A percentile compares a stretch with the other conserved stretches of the same genome.
Evolutionary conservation across 1,140 invertebrate species (phyloP).

Genomic region (Leptoteleia sp.): DNA sequence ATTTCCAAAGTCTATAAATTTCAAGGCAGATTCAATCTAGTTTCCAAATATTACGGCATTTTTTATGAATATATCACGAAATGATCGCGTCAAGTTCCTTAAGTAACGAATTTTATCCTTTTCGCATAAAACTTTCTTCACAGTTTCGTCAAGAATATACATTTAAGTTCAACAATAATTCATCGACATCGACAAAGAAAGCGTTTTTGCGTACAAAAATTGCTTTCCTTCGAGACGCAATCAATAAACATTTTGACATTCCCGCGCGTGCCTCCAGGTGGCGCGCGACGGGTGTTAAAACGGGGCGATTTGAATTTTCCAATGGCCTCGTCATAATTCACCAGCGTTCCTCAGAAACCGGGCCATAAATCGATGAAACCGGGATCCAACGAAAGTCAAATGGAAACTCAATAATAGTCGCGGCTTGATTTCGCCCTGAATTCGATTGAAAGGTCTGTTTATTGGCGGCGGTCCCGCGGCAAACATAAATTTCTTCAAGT

Average conservation of each 20-base stretch:
- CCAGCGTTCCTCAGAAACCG: slow-evolving; percentile 10
- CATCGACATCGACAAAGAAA: not conserved
- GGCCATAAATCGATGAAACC: slow-evolving; percentile 34
- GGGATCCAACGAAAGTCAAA: slow-evolving; percentile 71
- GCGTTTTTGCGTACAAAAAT: not conserved
- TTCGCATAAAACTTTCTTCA: too few species aligned
- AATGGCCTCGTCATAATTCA: slow-evolving; percentile 37
- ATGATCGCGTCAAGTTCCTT: too few species aligned
- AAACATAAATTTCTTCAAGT: slow-evolving; percentile 69
- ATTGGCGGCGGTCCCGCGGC: slow-evolving; percentile 36
- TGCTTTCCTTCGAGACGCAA: not conserved
- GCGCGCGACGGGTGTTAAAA: slow-evolving; percentile 3
- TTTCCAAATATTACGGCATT: too few species aligned
- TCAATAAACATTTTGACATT: not conserved
- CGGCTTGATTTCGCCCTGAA: slow-evolving; percentile 35
- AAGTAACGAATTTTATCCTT: too few species aligned
- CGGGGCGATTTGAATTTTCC: slow-evolving; percentile 7
- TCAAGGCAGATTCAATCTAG: too few species aligned
- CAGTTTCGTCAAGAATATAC: too few species aligned
- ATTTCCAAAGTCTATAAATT: too few species aligned
- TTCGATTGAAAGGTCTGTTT: slow-evolving; percentile 28
- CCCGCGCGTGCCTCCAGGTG: slow-evolving; percentile 6
- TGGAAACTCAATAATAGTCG: slow-evolving; percentile 76
- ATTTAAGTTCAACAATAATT: not conserved
- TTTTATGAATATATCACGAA: too few species aligned